These are phyloP conservation scores for Hyperoplus immaculatus DNA, from an alignment of 2,797 vertebrate species.

Conservation along the genomic window DNA sequence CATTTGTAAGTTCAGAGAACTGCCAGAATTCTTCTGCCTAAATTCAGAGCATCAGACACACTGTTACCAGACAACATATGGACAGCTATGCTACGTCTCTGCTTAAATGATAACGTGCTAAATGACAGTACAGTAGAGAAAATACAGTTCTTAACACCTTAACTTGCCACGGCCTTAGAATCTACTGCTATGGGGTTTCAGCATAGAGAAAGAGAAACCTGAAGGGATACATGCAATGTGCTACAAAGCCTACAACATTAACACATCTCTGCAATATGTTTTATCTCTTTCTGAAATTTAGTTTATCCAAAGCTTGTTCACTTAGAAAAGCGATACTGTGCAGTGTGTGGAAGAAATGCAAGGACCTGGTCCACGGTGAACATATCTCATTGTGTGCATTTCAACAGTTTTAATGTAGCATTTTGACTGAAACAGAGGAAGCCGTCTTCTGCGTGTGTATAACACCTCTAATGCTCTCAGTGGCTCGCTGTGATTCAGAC, in stretches of 20 bases:
- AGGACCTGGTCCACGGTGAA: constrained; percentile 8
- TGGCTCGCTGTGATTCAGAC: constrained; percentile 31
- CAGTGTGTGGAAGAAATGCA: constrained; percentile 8
- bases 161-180: background rate
- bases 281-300: background rate
- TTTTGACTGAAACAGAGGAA: constrained; percentile 30
- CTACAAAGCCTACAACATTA: background rate
- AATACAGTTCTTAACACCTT: background rate
- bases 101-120: background rate
- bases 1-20: constrained; percentile 38
- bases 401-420: constrained; percentile 37
- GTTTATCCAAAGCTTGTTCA: constrained; percentile 13
- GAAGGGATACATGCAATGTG: background rate
- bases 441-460: constrained; percentile 13
- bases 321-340: constrained; percentile 3
- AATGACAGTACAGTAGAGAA: background rate
- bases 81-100: constrained; percentile 2
- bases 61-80: constrained; percentile 11
- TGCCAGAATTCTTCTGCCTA: constrained; percentile 32
- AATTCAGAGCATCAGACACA: constrained; percentile 28
- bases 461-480: constrained; percentile 55
- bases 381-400: constrained; percentile 16
- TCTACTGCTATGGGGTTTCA: background rate
- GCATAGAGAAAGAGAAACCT: background rate
- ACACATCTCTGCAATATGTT: background rate